Conservation (phyloP, 2,888 invertebrate genomes). For the Drosophila suboccidentalis region DNA sequence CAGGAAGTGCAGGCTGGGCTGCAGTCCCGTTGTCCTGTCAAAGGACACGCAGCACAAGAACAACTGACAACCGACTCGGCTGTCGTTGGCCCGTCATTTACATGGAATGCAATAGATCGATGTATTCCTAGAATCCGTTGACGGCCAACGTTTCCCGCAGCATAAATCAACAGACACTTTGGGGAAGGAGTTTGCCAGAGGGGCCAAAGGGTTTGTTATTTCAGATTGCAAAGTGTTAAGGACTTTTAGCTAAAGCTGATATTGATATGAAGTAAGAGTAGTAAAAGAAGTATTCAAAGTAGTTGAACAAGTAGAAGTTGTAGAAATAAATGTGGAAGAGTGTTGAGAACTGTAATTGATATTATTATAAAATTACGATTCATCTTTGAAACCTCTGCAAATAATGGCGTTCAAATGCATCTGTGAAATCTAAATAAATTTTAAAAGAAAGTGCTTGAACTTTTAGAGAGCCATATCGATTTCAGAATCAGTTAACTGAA, state of each 20-base stretch:
- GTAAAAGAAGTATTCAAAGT: not conserved
- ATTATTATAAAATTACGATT: not conserved
- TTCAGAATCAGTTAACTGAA: not conserved
- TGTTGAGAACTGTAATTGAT: not conserved
- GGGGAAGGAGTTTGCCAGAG: not conserved
- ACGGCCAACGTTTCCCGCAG: slow-evolving; percentile 38
- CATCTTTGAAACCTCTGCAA: not conserved
- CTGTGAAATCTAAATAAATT: not conserved
- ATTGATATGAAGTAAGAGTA: not conserved
- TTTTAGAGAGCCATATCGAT: not conserved
- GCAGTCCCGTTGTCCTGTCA: slow-evolving; percentile 52
- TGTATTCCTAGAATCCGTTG: slow-evolving; percentile 58
- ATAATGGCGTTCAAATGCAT: not conserved
- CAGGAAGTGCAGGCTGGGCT: slow-evolving; percentile 76
- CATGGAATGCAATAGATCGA: slow-evolving; percentile 63
- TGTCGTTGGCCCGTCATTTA: slow-evolving; percentile 59
- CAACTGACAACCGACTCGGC: slow-evolving; percentile 38
- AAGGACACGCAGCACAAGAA: slow-evolving; percentile 42
- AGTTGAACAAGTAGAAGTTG: no score
- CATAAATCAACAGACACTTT: slow-evolving; percentile 52
- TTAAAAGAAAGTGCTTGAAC: not conserved
- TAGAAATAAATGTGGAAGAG: no score
- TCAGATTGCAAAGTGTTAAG: slow-evolving; percentile 23
- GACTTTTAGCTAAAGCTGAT: slow-evolving; percentile 2
- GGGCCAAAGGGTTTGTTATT: slow-evolving; percentile 20